Conservation (phyloP, 2,888 invertebrate species). For the Morpho helenor region DNA sequence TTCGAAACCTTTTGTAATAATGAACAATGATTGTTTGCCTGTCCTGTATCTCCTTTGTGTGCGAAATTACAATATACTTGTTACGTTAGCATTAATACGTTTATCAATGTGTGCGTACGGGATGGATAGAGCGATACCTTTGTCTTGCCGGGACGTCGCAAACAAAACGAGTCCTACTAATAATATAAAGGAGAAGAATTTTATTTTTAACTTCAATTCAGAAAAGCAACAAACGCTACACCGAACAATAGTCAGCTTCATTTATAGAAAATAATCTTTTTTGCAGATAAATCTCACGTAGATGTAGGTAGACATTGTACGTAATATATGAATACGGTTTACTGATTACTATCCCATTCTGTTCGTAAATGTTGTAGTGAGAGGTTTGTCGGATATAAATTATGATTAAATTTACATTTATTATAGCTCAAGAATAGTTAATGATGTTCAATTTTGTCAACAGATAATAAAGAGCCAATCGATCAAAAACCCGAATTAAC, state of each 20-base stretch:
- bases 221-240: slow-evolving; percentile 73
- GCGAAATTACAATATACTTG: slow-evolving; percentile 78
- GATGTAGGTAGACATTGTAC: slow-evolving; percentile 61
- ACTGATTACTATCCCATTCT: slow-evolving; percentile 62
- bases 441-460: slow-evolving; percentile 41
- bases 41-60: slow-evolving; percentile 76
- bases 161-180: slow-evolving; percentile 75
- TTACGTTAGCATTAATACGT: slow-evolving; percentile 69
- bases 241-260: slow-evolving; percentile 73
- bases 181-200: slow-evolving; percentile 77
- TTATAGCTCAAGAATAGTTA: neutral
- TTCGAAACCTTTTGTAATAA: slow-evolving; percentile 78
- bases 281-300: slow-evolving; percentile 76
- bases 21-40: slow-evolving; percentile 79
- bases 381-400: slow-evolving; percentile 51
- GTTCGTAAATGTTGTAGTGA: slow-evolving; percentile 49
- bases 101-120: slow-evolving; percentile 66
- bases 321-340: slow-evolving; percentile 40
- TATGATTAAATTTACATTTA: slow-evolving; percentile 9
- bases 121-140: slow-evolving; percentile 74
- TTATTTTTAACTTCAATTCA: slow-evolving; percentile 78
- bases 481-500: slow-evolving; percentile 80
- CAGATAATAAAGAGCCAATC: slow-evolving; percentile 75
- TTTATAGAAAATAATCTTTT: slow-evolving; percentile 78
- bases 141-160: slow-evolving; percentile 76